Evolutionary conservation across 2,797 vertebrate genomes (phyloP).

Genomic region (Alcedo quadribrachys): DNA sequence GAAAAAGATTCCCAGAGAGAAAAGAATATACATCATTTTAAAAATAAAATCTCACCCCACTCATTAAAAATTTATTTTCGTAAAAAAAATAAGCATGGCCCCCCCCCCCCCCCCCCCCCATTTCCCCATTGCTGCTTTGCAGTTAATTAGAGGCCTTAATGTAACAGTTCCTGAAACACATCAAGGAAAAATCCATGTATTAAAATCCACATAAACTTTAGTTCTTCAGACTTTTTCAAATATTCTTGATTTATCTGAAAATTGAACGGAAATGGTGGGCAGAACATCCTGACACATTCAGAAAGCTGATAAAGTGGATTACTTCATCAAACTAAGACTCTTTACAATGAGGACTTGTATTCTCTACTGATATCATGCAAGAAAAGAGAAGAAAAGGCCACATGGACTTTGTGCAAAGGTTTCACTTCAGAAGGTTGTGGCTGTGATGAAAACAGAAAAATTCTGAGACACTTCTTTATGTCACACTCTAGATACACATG

Average conservation of each 20-base stretch:
- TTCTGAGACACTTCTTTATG: not conserved
- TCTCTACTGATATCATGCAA: not conserved
- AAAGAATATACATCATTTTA: too few species aligned
- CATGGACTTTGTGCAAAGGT: not conserved
- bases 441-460: not conserved
- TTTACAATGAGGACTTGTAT: not conserved
- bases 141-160: conserved; percentile 19
- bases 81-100: too few species aligned
- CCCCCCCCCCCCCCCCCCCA: fast-evolving
- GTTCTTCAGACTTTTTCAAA: not conserved
- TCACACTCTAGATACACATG: not conserved
- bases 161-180: not conserved
- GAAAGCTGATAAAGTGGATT: not conserved
- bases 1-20: too few species aligned
- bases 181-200: not conserved
- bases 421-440: not conserved
- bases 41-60: too few species aligned
- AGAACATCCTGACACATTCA: not conserved
- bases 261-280: not conserved
- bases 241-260: conserved; percentile 8
- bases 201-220: not conserved
- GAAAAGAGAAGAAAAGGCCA: not conserved
- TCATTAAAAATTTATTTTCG: too few species aligned
- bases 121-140: not conserved
- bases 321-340: not conserved